Conservation (phyloP, 2,113 vertebrate species). For the Percopsis transmontana region DNA sequence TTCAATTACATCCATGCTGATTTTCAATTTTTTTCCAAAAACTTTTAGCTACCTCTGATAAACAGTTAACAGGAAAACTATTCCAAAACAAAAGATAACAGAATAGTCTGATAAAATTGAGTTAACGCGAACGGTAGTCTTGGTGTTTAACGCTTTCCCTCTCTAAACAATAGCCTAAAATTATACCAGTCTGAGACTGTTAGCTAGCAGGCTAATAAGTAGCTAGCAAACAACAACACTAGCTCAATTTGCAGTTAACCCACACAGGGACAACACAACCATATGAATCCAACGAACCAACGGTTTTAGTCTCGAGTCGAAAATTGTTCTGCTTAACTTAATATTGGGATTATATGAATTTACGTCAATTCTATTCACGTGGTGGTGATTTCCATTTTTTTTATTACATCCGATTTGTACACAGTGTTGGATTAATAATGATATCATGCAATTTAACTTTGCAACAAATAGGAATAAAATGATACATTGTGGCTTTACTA, state of each 20-base stretch:
- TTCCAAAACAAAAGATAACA: background rate
- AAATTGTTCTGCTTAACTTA: background rate
- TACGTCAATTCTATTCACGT: conserved; percentile 2
- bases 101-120: background rate
- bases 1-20: background rate
- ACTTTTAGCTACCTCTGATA: too few relatives aligned
- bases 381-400: conserved; percentile 6
- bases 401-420: too few relatives aligned
- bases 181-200: conserved; percentile 23
- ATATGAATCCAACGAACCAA: background rate
- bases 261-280: background rate
- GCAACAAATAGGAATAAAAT: background rate
- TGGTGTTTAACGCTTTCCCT: conserved; percentile 27
- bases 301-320: background rate
- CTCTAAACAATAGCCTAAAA: conserved; percentile 55
- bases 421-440: too few relatives aligned
- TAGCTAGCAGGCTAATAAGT: conserved; percentile 55
- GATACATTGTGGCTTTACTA: background rate
- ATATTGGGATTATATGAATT: conserved; percentile 12
- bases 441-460: background rate
- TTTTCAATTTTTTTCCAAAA: background rate
- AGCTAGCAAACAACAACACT: conserved; percentile 54
- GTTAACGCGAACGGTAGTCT: conserved; percentile 28
- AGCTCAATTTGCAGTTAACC: background rate
- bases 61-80: background rate